Evolutionary conservation across 2,113 vertebrate genomes (phyloP).

Genomic region (Toxostoma redivivum): DNA sequence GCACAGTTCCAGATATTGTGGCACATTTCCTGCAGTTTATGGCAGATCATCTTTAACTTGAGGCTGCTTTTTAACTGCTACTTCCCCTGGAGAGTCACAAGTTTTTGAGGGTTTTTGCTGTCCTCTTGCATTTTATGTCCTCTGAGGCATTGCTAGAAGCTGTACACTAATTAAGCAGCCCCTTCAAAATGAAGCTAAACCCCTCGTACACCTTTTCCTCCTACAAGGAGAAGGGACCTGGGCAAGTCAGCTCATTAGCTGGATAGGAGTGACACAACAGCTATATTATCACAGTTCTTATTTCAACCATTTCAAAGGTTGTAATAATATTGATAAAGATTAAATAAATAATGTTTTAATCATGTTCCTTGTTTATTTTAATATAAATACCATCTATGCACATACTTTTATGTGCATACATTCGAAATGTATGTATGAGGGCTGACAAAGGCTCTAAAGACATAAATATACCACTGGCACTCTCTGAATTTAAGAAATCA

Average conservation of each 20-base stretch:
- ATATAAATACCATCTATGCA: neutral
- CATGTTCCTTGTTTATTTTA: neutral
- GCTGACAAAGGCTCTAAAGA: neutral
- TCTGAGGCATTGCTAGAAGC: neutral
- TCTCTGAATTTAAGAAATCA: slow-evolving; percentile 23
- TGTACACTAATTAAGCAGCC: neutral
- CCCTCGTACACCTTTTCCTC: neutral
- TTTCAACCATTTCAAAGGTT: neutral
- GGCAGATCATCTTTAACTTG: neutral
- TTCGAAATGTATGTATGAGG: too few species aligned
- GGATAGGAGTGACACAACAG: neutral
- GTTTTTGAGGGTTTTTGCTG: neutral
- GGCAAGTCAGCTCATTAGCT: neutral
- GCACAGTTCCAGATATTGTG: neutral
- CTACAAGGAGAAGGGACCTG: neutral
- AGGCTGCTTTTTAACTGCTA: neutral
- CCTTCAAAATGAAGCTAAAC: neutral
- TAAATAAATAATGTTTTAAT: neutral
- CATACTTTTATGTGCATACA: neutral
- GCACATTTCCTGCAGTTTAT: slow-evolving; percentile 5
- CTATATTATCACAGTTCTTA: accelerated
- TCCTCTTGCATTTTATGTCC: neutral
- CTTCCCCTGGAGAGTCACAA: neutral
- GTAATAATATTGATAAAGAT: neutral
- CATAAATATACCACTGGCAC: neutral